Evolutionary conservation across 1,140 invertebrate genomes (phyloP), one percentile per base, ranked within the genome.

Genomic region (Aphelenchoides fujianensis): DNA sequence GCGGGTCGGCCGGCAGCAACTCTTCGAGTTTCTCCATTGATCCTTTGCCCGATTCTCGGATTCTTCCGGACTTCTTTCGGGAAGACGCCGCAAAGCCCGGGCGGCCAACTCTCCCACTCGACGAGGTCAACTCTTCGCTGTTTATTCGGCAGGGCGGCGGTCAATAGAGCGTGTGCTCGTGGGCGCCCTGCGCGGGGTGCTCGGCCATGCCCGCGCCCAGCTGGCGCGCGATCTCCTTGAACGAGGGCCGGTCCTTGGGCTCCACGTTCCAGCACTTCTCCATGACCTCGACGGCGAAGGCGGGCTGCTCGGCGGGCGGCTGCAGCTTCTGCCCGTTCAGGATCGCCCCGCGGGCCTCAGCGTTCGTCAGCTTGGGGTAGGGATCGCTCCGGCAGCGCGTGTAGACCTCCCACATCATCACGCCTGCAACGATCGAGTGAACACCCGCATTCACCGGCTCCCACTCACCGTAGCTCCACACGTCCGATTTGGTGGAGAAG

Each of bases 351-450:
- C 59, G 59, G 27, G 68, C 68, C 67, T 69, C 28, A 1, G 28
- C n/a, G 30, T 69, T 69, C 1, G 28, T 31, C 23, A 34, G n/a
- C n/a, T 41, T 41, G n/a, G 68, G 68, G 62, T 48, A 69, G 2
- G 68, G 68, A 69, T 69, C 68, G n/a, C 54, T 69, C 41, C 36
- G 59, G 41, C 68, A 69, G 31, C 41, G 57, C 12, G 19, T 53
- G 32, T 68, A 69, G n/a, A 69, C 30, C 36, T 69, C 68, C 68
- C 68, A 69, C 23, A 69, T 64, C 61, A 53, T n/a, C 16, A 64
- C 3, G 3, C 3, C 3, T 53, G 5, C 19, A 59, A 5, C 9
- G 35, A 59, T n/a, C n/a, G n/a, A n/a, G n/a, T n/a, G 5, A 57
- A 5, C 5, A 57, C 3, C 3, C 5, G 5, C 16, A 64, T 64